phyloP scores from a whole-genome alignment of 2,113 vertebrate species.

The Urocolius indicus region DNA sequence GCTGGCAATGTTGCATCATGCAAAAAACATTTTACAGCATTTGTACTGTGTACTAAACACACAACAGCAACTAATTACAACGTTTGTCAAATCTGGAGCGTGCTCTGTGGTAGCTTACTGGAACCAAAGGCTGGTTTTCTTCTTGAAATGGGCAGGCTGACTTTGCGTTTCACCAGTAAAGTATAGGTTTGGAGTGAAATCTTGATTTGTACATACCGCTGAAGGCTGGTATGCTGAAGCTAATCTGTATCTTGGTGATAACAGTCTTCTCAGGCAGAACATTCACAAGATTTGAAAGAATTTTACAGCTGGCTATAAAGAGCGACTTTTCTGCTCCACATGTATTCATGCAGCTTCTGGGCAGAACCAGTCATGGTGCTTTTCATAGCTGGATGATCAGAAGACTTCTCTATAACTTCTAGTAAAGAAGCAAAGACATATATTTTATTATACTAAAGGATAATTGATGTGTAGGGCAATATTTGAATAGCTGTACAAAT shows the following conservation, averaged over 20 bases:
- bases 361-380: constrained; percentile 63
- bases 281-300: constrained; percentile 48
- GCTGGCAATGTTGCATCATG: constrained; percentile 47
- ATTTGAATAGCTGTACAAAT: neutral
- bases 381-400: constrained; percentile 67
- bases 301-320: constrained; percentile 68
- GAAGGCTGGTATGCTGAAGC: constrained; percentile 18
- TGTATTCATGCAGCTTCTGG: constrained; percentile 60
- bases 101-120: neutral
- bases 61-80: constrained; percentile 58
- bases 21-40: constrained; percentile 54
- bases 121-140: constrained; percentile 20
- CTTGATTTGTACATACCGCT: neutral
- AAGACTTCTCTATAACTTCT: constrained; percentile 56
- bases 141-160: constrained; percentile 8
- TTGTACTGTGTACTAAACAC: constrained; percentile 44
- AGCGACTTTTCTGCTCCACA: constrained; percentile 67
- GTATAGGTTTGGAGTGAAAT: neutral
- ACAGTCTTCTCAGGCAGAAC: constrained; percentile 54
- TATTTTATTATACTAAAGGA: constrained; percentile 43
- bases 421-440: neutral
- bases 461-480: constrained; percentile 2
- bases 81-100: constrained; percentile 4
- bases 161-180: neutral
- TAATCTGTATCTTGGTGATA: constrained; percentile 14